A percentile compares a stretch with the other conserved stretches of the same genome.
phyloP scores from a whole-genome alignment of 2,797 vertebrate genomes.

The Phoxinus dragarum region DNA sequence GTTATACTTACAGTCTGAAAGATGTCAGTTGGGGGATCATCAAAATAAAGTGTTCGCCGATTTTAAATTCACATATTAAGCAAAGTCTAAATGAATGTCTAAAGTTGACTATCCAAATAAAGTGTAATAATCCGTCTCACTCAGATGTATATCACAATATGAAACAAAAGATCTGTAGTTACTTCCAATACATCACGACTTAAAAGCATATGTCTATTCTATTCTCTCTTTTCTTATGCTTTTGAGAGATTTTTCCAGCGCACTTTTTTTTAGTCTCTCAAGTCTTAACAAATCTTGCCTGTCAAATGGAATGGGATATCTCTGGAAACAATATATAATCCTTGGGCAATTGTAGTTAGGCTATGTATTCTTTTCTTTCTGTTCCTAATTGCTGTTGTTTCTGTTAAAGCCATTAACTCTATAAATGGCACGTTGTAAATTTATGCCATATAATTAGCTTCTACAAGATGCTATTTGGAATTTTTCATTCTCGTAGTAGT shows the following conservation, averaged over 20 bases:
- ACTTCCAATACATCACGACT: background rate
- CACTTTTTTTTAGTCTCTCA: background rate
- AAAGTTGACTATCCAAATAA: background rate
- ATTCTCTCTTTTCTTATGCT: background rate
- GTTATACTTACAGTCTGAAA: background rate
- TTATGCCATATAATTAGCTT: slow-evolving; percentile 31
- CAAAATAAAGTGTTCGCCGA: background rate
- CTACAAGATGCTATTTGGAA: slow-evolving; percentile 1
- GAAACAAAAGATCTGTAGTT: background rate
- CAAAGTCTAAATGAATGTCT: background rate
- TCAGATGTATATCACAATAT: background rate
- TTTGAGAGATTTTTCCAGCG: background rate
- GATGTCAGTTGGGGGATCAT: background rate
- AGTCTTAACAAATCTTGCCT: background rate
- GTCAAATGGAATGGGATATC: background rate
- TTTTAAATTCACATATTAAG: background rate
- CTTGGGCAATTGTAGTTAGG: background rate
- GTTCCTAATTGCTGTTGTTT: slow-evolving; percentile 24
- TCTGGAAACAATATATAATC: background rate
- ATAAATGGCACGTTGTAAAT: slow-evolving; percentile 29
- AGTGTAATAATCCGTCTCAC: background rate
- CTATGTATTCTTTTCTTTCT: slow-evolving; percentile 11
- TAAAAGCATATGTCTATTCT: background rate
- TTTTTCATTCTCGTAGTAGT: slow-evolving; percentile 30
- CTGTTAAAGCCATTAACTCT: background rate